phyloP scores from a whole-genome alignment of 2,888 invertebrate species.

The Eilema griseolum region DNA sequence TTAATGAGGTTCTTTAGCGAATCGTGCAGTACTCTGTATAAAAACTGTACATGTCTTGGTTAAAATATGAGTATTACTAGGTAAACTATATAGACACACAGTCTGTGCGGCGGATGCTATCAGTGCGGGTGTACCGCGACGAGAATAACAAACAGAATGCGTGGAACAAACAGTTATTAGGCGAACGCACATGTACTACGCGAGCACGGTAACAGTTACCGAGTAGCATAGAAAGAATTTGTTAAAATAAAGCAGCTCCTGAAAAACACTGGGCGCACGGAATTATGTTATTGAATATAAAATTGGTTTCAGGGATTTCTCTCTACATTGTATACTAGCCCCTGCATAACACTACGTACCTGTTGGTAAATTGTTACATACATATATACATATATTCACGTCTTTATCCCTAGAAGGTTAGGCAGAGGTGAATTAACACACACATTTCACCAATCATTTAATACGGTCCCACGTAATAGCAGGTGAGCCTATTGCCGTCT shows the following conservation, averaged over 20 bases:
- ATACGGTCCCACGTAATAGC: no score
- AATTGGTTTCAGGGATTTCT: neutral
- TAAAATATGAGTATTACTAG: neutral
- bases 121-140: neutral
- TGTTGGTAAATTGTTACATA: no score
- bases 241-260: neutral
- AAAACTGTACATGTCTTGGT: neutral
- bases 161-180: slow-evolving; percentile 4
- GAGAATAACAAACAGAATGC: slow-evolving; percentile 5
- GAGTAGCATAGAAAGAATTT: neutral
- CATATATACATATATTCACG: no score
- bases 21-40: neutral
- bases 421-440: no score
- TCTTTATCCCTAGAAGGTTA: no score
- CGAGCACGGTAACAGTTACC: neutral
- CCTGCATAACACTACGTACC: neutral
- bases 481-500: no score
- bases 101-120: neutral
- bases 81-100: neutral
- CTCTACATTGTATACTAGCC: neutral
- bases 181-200: neutral
- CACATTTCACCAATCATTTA: no score
- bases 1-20: slow-evolving; percentile 3
- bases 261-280: neutral
- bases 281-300: neutral